These are phyloP conservation scores for Hybos culiciformis DNA, from an alignment of 2,888 invertebrate genomes.

Conservation along the genomic window DNA sequence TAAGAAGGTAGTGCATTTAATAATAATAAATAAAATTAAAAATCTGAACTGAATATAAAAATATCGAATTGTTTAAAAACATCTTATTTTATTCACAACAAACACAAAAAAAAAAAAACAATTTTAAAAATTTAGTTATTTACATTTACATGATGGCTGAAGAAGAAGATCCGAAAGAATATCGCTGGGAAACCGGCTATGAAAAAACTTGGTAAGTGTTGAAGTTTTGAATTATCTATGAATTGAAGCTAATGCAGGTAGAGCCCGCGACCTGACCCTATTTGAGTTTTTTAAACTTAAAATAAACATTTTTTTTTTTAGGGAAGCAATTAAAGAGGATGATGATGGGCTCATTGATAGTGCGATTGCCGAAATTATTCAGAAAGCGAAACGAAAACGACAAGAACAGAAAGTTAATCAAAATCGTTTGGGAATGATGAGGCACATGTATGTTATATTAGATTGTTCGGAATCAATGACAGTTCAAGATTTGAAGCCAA, in stretches of 20 bases:
- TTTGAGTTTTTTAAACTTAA: not conserved
- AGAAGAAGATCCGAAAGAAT: conserved; percentile 75
- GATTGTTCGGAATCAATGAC: conserved; percentile 93
- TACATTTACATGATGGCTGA: too few species aligned
- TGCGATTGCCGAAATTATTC: conserved; percentile 81
- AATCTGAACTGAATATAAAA: too few species aligned
- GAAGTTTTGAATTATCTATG: not conserved
- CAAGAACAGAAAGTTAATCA: conserved; percentile 57
- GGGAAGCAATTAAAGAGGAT: conserved; percentile 95
- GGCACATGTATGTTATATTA: conserved; percentile 80
- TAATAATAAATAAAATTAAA: too few species aligned
- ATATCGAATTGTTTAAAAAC: too few species aligned
- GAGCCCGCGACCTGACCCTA: too few species aligned
- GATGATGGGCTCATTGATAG: conserved; percentile 84
- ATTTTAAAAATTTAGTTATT: too few species aligned
- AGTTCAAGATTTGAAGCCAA: conserved; percentile 90
- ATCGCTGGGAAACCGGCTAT: conserved; percentile 90
- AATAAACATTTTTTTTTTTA: conserved; percentile 33
- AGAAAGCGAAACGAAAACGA: conserved; percentile 71
- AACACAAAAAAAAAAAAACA: too few species aligned
- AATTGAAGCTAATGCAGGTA: too few species aligned
- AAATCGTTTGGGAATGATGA: conserved; percentile 94
- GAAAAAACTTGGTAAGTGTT: conserved; percentile 74
- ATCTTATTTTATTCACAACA: too few species aligned
- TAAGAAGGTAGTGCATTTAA: too few species aligned